These are phyloP conservation scores for Muraenolepis orangiensis DNA, from an alignment of 2,797 vertebrate genomes.

Conservation along the genomic window DNA sequence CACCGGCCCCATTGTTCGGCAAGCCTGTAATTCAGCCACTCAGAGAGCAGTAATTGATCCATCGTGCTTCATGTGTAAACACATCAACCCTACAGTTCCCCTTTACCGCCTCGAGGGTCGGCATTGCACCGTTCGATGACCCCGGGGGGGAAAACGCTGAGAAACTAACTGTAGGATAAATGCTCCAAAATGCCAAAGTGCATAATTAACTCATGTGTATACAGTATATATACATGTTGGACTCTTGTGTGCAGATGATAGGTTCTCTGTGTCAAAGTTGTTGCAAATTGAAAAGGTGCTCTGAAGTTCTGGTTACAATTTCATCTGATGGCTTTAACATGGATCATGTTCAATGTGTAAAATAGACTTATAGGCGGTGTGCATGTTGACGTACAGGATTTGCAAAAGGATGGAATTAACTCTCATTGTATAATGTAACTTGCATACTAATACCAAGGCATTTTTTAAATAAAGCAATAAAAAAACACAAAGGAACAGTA, in stretches of 20 bases:
- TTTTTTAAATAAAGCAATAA: not conserved
- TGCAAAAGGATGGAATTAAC: not conserved
- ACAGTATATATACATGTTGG: no score
- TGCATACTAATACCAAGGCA: not conserved
- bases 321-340: not conserved
- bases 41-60: conserved; percentile 15
- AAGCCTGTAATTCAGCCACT: conserved; percentile 11
- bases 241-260: not conserved
- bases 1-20: not conserved
- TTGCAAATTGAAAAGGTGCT: not conserved
- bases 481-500: not conserved
- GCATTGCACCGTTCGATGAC: not conserved
- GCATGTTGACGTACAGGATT: no score
- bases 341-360: not conserved
- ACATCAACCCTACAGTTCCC: not conserved
- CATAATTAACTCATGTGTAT: not conserved
- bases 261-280: not conserved
- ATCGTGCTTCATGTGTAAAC: not conserved
- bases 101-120: not conserved
- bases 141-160: not conserved
- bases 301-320: not conserved
- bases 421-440: not conserved
- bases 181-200: not conserved
- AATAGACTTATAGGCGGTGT: no score
- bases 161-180: not conserved